Evolutionary conservation across 2,888 invertebrate genomes (phyloP).

Genomic region (Xanthorhoe spadicearia): DNA sequence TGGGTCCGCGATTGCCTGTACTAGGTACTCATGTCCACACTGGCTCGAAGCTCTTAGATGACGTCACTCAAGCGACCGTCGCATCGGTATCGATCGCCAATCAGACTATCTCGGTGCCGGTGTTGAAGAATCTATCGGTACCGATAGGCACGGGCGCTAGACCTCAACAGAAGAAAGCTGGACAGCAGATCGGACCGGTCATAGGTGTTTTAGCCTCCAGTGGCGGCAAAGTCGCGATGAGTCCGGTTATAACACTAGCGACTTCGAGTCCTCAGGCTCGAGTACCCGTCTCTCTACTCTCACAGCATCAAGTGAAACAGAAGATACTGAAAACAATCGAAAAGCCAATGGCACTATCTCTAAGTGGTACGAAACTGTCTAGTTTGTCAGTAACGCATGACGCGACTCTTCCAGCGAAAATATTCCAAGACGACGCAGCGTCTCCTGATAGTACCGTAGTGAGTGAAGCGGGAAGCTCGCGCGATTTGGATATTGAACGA

Average conservation of each 20-base stretch:
- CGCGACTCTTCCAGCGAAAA: constrained; percentile 86
- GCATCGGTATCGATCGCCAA: constrained; percentile 82
- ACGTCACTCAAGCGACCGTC: constrained; percentile 85
- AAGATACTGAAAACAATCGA: constrained; percentile 82
- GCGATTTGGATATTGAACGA: constrained; percentile 78
- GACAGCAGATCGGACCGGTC: constrained; percentile 75
- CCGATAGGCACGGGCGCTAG: constrained; percentile 61
- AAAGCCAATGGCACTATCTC: constrained; percentile 80
- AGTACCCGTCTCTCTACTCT: constrained; percentile 74
- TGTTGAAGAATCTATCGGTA: constrained; percentile 74
- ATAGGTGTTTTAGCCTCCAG: constrained; percentile 81
- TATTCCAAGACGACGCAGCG: constrained; percentile 87
- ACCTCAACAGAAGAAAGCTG: constrained; percentile 51
- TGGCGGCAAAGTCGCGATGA: constrained; percentile 69
- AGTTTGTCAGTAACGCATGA: constrained; percentile 85
- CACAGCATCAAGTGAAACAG: constrained; percentile 81
- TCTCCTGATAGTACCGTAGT: constrained; percentile 83
- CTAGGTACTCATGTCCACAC: constrained; percentile 70
- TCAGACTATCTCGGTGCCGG: constrained; percentile 81
- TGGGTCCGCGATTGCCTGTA: constrained; percentile 72
- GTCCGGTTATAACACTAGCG: constrained; percentile 73
- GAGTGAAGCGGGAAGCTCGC: constrained; percentile 51
- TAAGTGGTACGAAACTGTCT: constrained; percentile 82
- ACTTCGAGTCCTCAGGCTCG: constrained; percentile 68
- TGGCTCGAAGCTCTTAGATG: constrained; percentile 80